Conservation (phyloP, 2,113 vertebrate genomes). For the Pseudorhombus dupliciocellatus region DNA sequence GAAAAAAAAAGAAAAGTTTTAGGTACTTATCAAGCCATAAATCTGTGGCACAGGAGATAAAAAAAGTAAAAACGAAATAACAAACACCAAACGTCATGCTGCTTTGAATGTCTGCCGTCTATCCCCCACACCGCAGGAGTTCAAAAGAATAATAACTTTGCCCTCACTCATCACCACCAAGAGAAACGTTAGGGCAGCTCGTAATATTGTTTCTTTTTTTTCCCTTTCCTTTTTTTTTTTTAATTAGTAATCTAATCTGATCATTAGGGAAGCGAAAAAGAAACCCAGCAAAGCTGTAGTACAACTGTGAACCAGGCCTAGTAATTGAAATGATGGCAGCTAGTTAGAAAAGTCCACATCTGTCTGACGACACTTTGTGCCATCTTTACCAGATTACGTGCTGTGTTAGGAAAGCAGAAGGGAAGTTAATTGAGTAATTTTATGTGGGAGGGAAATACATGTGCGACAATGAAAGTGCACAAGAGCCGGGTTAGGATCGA, state of each 20-base stretch:
- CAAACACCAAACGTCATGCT: constrained; percentile 84
- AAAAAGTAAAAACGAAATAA: constrained; percentile 80
- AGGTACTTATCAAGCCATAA: constrained; percentile 78
- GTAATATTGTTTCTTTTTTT: constrained; percentile 75
- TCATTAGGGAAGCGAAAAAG: constrained; percentile 76
- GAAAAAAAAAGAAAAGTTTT: constrained; percentile 61
- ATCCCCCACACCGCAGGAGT: constrained; percentile 82
- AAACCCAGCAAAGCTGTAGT: constrained; percentile 44
- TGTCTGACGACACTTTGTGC: constrained; percentile 60
- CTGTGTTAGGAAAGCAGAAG: constrained; percentile 55
- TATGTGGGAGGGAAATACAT: constrained; percentile 21
- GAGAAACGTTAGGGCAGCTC: constrained; percentile 82
- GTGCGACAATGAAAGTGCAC: constrained; percentile 25
- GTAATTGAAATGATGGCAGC: constrained; percentile 67
- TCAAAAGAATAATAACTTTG: constrained; percentile 85
- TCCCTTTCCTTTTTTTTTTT: constrained; percentile 56
- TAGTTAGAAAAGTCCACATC: constrained; percentile 58
- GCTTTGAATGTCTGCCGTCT: constrained; percentile 81
- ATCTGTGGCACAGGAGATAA: constrained; percentile 78
- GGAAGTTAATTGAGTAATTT: constrained; percentile 39
- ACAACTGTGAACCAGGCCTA: constrained; percentile 61
- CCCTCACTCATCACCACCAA: constrained; percentile 83
- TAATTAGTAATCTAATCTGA: constrained; percentile 83
- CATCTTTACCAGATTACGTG: constrained; percentile 46
- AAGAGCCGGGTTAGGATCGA: constrained; percentile 28